phyloP scores from a whole-genome alignment of 2,113 vertebrate genomes.

The Chrysochloris asiatica region DNA sequence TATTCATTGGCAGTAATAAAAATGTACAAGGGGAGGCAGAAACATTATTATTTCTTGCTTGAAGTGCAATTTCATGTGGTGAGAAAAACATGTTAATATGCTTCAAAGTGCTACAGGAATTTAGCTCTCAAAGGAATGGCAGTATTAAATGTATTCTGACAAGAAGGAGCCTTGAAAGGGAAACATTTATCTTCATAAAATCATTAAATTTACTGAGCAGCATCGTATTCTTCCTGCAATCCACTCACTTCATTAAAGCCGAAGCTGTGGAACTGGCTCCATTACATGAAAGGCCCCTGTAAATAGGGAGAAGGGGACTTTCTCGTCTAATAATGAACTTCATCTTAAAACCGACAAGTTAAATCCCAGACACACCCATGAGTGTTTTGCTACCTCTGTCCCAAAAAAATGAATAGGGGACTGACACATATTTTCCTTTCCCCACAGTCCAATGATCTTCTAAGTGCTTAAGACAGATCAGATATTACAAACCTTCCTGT shows the following conservation, averaged over 20 bases:
- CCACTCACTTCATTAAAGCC: conserved; percentile 89
- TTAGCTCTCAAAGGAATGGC: conserved; percentile 89
- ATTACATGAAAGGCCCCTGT: conserved; percentile 79
- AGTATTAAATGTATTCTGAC: conserved; percentile 90
- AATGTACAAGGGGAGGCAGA: conserved; percentile 88
- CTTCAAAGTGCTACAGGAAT: conserved; percentile 88
- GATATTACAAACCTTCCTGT: background rate
- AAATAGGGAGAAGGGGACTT: conserved; percentile 76
- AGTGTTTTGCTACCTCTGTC: background rate
- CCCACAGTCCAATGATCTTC: background rate
- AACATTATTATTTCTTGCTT: conserved; percentile 91
- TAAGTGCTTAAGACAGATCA: background rate
- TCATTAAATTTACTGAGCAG: conserved; percentile 91
- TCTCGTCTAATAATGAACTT: background rate
- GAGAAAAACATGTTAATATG: conserved; percentile 89
- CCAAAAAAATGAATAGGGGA: conserved; percentile 30
- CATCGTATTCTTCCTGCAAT: conserved; percentile 86
- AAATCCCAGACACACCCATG: background rate
- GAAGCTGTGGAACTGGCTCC: conserved; percentile 82
- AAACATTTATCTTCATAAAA: conserved; percentile 92
- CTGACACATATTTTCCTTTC: conserved; percentile 13
- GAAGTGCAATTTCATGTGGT: conserved; percentile 89
- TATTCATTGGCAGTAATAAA: conserved; percentile 91
- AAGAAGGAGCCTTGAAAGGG: conserved; percentile 88
- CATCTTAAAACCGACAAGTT: background rate